A percentile compares a stretch with the other conserved stretches of the same genome.
Conservation (phyloP, 2,888 invertebrate genomes). For the Torymus aiolomorphi region DNA sequence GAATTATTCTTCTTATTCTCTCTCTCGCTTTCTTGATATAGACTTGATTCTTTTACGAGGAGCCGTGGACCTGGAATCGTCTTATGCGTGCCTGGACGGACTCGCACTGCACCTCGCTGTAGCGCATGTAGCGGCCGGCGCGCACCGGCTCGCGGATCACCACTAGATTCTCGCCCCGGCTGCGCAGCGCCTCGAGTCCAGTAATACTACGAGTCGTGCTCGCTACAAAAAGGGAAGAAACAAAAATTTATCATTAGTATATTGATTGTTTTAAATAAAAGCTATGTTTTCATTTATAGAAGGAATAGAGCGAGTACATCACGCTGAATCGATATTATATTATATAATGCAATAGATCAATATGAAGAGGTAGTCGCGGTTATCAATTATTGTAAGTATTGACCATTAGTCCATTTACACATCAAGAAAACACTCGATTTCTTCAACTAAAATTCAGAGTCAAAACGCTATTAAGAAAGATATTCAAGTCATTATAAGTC, state of each 20-base stretch:
- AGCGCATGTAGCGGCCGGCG: conserved; percentile 75
- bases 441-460: too few species aligned
- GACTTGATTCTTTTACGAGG: conserved; percentile 40
- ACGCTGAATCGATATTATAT: too few species aligned
- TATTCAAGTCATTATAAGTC: too few species aligned
- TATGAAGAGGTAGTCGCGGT: too few species aligned
- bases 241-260: background rate
- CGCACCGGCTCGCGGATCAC: conserved; percentile 76
- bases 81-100: conserved; percentile 76
- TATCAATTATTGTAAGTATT: too few species aligned
- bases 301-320: too few species aligned
- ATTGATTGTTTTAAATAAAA: background rate
- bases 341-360: too few species aligned
- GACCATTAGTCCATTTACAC: too few species aligned
- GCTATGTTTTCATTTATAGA: too few species aligned
- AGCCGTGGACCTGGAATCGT: conserved; percentile 74
- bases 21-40: background rate
- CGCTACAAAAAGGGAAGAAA: conserved; percentile 42
- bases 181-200: conserved; percentile 75
- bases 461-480: too few species aligned
- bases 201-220: conserved; percentile 65
- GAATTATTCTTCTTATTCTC: conserved; percentile 5
- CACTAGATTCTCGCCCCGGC: conserved; percentile 75
- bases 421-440: too few species aligned
- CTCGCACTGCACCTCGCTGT: conserved; percentile 77